Evolutionary conservation across 1,140 invertebrate genomes (phyloP).

Genomic region (Helicoverpa armigera): DNA sequence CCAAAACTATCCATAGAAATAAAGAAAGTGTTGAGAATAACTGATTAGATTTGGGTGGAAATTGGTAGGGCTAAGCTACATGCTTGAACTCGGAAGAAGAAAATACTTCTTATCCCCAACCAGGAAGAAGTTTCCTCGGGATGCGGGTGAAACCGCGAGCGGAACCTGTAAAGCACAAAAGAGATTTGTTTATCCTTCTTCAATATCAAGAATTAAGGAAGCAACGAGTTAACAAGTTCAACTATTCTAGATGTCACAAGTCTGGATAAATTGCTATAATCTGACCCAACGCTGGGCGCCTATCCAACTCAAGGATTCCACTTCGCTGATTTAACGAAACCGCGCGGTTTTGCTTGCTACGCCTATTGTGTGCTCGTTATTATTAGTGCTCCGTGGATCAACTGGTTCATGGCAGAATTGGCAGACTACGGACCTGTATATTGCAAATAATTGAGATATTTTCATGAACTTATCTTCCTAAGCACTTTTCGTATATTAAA

Average conservation of each 20-base stretch:
- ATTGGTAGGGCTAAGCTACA: too few relatives aligned
- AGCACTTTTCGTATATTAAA: too few relatives aligned
- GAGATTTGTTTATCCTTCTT: neutral
- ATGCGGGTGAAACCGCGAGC: too few relatives aligned
- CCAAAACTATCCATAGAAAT: neutral
- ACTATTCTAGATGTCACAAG: conserved; percentile 59
- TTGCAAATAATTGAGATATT: conserved; percentile 58
- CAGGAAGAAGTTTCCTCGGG: too few relatives aligned
- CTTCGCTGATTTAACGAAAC: conserved; percentile 74
- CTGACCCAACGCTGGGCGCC: conserved; percentile 65
- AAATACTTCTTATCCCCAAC: too few relatives aligned
- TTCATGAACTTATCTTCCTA: too few relatives aligned
- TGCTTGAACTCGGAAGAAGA: too few relatives aligned
- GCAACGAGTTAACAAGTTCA: conserved; percentile 56
- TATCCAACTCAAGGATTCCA: conserved; percentile 73
- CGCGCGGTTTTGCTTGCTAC: conserved; percentile 62
- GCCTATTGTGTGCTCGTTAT: conserved; percentile 65
- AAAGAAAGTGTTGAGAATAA: too few relatives aligned
- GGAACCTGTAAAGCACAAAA: too few relatives aligned
- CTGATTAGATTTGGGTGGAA: too few relatives aligned
- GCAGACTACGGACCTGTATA: conserved; percentile 50
- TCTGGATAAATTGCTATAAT: conserved; percentile 72
- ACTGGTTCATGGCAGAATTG: conserved; percentile 57
- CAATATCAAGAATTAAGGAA: conserved; percentile 26
- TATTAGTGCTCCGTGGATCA: conserved; percentile 69